Conservation (phyloP, 2,797 vertebrate genomes). For the Chromis chromis region DNA sequence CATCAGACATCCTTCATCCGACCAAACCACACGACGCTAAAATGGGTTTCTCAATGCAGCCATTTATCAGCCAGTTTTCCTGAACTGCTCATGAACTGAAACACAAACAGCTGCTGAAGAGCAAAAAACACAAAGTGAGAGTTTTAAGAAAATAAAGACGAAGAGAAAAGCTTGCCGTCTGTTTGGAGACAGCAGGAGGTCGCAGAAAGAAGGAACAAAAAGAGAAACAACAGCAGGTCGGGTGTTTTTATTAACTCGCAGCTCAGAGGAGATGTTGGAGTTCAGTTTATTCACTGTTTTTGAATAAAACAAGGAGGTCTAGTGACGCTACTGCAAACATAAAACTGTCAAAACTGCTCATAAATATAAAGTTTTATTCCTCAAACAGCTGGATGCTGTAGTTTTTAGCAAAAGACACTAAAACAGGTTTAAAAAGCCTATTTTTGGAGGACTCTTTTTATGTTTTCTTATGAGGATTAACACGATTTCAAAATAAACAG, state of each 20-base stretch:
- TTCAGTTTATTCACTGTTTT: not conserved
- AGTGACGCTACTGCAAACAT: not conserved
- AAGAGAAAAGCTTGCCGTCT: not conserved
- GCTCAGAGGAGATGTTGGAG: no score
- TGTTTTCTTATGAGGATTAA: no score
- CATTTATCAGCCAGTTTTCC: conserved; percentile 51
- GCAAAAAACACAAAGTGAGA: not conserved
- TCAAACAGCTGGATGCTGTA: not conserved
- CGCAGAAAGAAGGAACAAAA: not conserved
- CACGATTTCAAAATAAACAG: no score
- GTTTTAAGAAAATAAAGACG: conserved; percentile 24
- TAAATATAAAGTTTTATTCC: not conserved
- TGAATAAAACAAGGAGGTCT: not conserved
- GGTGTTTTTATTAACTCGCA: conserved; percentile 23
- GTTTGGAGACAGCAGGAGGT: conserved; percentile 24
- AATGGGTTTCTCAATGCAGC: conserved; percentile 42
- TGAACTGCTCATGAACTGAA: conserved; percentile 63
- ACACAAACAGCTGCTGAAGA: conserved; percentile 38
- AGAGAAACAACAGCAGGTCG: conserved; percentile 19
- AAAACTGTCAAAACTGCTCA: not conserved
- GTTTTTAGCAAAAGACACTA: not conserved
- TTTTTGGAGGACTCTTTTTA: no score
- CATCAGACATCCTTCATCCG: conserved; percentile 41
- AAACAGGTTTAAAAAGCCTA: no score
- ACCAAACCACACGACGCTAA: conserved; percentile 46